Evolutionary conservation across 2,888 invertebrate genomes (phyloP).

Genomic region (Orthonevra nobilis): DNA sequence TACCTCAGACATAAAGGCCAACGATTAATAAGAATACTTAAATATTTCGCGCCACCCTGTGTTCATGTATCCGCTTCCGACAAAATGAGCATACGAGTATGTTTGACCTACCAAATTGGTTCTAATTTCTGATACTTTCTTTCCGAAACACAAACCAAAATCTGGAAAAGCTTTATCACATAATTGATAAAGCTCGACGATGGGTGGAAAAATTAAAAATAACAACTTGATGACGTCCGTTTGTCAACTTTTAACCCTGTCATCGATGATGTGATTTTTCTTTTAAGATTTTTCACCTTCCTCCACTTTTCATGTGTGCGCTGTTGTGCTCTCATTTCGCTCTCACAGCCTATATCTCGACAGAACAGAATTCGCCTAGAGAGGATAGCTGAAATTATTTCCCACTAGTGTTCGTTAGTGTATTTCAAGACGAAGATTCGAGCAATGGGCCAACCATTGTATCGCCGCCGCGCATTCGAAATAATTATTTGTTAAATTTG

Average conservation of each 20-base stretch:
- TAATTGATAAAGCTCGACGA: too few species aligned
- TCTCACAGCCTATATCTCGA: not conserved
- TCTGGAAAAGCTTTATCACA: too few species aligned
- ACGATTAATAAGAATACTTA: too few species aligned
- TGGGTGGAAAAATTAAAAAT: too few species aligned
- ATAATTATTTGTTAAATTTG: conserved; percentile 37
- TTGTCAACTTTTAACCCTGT: not conserved
- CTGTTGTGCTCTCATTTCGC: not conserved
- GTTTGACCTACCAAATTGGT: too few species aligned
- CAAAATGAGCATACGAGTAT: too few species aligned
- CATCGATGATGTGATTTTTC: conserved; percentile 27
- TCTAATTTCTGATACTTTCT: too few species aligned
- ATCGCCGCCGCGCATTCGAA: conserved; percentile 43
- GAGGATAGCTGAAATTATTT: conserved; percentile 4
- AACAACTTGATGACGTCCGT: too few species aligned
- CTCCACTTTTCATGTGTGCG: conserved; percentile 43
- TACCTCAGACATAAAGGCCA: too few species aligned
- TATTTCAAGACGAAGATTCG: conserved; percentile 64
- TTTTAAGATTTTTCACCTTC: conserved; percentile 14
- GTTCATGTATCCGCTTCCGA: too few species aligned
- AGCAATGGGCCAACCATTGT: conserved; percentile 58
- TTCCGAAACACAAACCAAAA: too few species aligned
- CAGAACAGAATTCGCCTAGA: conserved; percentile 5
- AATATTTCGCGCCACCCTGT: too few species aligned
- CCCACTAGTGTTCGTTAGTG: conserved; percentile 47